phyloP scores from a whole-genome alignment of 2,888 invertebrate species.

The Euzophera pinguis region DNA sequence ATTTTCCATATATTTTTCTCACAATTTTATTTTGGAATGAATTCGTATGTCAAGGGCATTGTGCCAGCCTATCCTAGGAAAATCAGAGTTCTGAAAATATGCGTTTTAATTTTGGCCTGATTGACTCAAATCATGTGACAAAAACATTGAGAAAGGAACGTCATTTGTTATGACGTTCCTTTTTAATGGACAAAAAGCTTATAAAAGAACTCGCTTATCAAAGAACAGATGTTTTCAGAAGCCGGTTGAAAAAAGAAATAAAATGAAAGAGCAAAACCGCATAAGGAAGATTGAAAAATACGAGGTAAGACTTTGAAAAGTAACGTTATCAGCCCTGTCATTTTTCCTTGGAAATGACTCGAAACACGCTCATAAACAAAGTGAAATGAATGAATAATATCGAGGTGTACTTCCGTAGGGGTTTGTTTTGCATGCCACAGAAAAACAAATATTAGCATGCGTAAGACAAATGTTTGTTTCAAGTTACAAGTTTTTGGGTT shows the following conservation, averaged over 20 bases:
- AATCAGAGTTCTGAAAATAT: too few species aligned
- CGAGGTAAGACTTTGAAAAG: conserved; percentile 5
- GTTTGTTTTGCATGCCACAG: not conserved
- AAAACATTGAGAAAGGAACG: too few species aligned
- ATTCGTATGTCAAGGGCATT: too few species aligned
- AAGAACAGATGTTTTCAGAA: too few species aligned
- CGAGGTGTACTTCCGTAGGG: conserved; percentile 1
- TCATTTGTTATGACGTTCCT: too few species aligned
- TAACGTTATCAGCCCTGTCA: not conserved
- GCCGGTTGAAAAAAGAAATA: not conserved
- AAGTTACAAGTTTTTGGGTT: not conserved
- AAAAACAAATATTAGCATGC: conserved; percentile 11
- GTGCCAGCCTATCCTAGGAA: too few species aligned
- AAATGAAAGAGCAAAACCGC: not conserved
- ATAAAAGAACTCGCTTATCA: too few species aligned
- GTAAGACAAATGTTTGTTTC: conserved; percentile 14
- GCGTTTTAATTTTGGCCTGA: too few species aligned
- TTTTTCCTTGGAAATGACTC: conserved; percentile 6
- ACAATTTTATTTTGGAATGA: too few species aligned
- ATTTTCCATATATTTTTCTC: too few species aligned
- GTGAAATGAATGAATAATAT: conserved; percentile 12
- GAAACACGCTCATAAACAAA: conserved; percentile 10
- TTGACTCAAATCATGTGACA: too few species aligned
- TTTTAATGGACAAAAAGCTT: too few species aligned
- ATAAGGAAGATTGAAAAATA: not conserved